A percentile compares a stretch with the other conserved stretches of the same genome.
phyloP scores from a whole-genome alignment of 2,888 invertebrate species.

The Opisthograptis luteolata region DNA sequence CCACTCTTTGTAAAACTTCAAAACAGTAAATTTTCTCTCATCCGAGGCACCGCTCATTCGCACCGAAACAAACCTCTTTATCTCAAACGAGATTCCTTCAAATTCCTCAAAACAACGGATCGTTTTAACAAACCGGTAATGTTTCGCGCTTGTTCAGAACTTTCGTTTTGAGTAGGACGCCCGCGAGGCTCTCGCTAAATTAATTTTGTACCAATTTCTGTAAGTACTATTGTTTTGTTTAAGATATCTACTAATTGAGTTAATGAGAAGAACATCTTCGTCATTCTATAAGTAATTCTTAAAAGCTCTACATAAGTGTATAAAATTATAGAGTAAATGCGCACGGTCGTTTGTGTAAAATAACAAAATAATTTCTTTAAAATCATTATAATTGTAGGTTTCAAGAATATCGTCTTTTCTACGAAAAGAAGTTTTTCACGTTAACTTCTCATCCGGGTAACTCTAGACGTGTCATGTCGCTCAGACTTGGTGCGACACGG shows the following conservation, averaged over 20 bases:
- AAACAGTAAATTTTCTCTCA: slow-evolving; percentile 62
- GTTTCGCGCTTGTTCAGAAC: slow-evolving; percentile 47
- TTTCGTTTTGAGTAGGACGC: slow-evolving; percentile 37
- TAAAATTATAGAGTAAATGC: no score
- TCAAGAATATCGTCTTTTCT: slow-evolving; percentile 21
- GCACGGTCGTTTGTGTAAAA: no score
- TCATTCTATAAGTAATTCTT: slow-evolving; percentile 3
- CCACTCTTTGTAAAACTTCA: slow-evolving; percentile 60
- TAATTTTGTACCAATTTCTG: slow-evolving; percentile 28
- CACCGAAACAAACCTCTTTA: slow-evolving; percentile 60
- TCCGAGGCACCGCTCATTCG: slow-evolving; percentile 51
- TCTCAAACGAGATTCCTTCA: slow-evolving; percentile 62
- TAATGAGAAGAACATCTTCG: slow-evolving; percentile 12
- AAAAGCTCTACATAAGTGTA: no score
- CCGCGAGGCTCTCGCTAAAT: slow-evolving; percentile 31
- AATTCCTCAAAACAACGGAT: slow-evolving; percentile 60
- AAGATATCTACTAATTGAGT: slow-evolving; percentile 17
- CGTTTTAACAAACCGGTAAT: slow-evolving; percentile 56
- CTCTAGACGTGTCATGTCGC: not conserved
- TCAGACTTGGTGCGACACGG: slow-evolving; percentile 50
- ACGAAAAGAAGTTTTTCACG: slow-evolving; percentile 40
- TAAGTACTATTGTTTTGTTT: slow-evolving; percentile 25
- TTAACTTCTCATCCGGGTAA: slow-evolving; percentile 32
- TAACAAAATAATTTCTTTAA: no score
- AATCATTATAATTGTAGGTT: no score